Conservation (phyloP, 2,888 invertebrate species). For the Ceraclea dissimilis region DNA sequence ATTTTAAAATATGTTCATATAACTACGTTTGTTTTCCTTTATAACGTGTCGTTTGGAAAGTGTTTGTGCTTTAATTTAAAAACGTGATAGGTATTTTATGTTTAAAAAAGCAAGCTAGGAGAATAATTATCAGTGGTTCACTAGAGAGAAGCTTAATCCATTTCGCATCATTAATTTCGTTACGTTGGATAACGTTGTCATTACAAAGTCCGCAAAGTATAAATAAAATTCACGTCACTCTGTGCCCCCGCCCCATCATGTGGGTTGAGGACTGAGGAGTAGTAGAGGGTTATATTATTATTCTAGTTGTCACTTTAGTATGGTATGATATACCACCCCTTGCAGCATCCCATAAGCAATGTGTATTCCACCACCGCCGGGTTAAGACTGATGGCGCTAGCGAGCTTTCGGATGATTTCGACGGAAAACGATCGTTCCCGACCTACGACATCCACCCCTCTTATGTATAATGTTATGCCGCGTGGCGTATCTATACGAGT, state of each 20-base stretch:
- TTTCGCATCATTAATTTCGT: conserved; percentile 1
- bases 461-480: too few species aligned
- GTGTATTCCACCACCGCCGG: conserved; percentile 1
- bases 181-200: neutral
- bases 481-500: too few species aligned
- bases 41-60: too few species aligned
- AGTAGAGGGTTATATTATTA: neutral
- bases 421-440: neutral
- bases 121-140: neutral
- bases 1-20: too few species aligned
- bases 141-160: neutral
- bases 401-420: neutral
- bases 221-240: conserved; percentile 4
- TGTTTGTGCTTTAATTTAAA: neutral
- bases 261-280: neutral
- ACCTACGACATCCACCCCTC: neutral
- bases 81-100: neutral
- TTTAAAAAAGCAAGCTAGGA: neutral
- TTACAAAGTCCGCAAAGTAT: conserved; percentile 5
- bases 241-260: neutral
- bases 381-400: conserved; percentile 4
- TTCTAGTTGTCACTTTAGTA: neutral
- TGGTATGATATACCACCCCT: neutral
- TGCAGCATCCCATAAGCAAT: neutral
- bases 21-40: too few species aligned